phyloP scores from a whole-genome alignment of 2,888 invertebrate species.

The Drosophila sordidapex region DNA sequence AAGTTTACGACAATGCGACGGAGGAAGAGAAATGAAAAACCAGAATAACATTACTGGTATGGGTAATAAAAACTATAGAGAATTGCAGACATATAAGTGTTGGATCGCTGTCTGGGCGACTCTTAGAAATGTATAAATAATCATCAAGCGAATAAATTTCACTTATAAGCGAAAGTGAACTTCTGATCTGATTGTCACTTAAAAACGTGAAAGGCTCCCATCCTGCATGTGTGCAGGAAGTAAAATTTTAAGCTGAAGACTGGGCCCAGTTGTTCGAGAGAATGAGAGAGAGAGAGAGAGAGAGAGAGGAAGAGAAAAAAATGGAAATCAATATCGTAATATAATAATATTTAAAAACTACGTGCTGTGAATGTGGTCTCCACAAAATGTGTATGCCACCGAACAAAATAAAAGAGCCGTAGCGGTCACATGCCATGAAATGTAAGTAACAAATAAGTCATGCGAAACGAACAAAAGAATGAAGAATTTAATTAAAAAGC shows the following conservation, averaged over 20 bases:
- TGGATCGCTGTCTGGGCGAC: background rate
- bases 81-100: background rate
- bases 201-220: background rate
- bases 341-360: background rate
- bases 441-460: background rate
- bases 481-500: slow-evolving; percentile 11
- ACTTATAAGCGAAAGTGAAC: background rate
- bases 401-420: background rate
- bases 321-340: background rate
- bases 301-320: background rate
- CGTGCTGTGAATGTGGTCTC: background rate
- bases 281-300: background rate
- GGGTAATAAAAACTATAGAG: slow-evolving; percentile 13
- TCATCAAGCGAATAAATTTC: background rate
- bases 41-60: slow-evolving; percentile 11
- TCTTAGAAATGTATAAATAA: background rate
- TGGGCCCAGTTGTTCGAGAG: background rate
- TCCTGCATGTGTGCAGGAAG: background rate
- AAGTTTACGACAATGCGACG: slow-evolving; percentile 15
- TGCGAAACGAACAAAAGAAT: slow-evolving; percentile 1
- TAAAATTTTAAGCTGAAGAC: background rate
- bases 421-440: background rate
- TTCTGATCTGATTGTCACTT: background rate
- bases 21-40: background rate
- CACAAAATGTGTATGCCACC: background rate